These are phyloP conservation scores for Agrypnia vestita DNA, from an alignment of 1,140 invertebrate species.

Conservation along the genomic window DNA sequence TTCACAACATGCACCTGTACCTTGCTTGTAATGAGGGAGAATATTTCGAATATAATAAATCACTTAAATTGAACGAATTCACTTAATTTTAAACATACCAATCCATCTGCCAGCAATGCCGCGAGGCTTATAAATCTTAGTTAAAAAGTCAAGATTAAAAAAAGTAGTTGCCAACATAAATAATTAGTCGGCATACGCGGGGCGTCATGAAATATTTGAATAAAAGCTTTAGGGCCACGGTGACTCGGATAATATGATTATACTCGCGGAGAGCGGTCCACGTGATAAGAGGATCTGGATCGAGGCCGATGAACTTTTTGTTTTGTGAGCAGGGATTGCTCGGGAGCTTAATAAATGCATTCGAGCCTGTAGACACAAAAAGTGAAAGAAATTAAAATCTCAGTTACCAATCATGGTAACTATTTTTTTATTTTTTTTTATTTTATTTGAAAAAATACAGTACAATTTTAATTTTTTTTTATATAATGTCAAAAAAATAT, in stretches of 20 bases:
- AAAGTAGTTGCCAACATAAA: background rate
- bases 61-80: background rate
- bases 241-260: constrained; percentile 9
- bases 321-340: too few species aligned
- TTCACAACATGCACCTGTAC: too few species aligned
- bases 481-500: too few species aligned
- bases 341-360: too few species aligned
- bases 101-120: background rate
- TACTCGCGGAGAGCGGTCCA: background rate
- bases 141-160: background rate
- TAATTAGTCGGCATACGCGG: background rate
- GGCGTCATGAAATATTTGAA: constrained; percentile 1
- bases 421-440: too few species aligned
- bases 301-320: too few species aligned
- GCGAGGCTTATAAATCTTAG: background rate
- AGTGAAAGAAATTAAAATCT: too few species aligned
- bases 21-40: background rate
- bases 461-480: too few species aligned
- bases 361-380: too few species aligned
- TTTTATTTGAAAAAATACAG: too few species aligned
- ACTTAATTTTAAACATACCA: background rate
- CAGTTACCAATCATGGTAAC: too few species aligned
- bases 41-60: background rate
- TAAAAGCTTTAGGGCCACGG: background rate
- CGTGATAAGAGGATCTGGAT: too few species aligned